Evolutionary conservation across 2,888 invertebrate genomes (phyloP), one percentile per base, ranked within the genome.

Genomic region (Agonopterix subpropinquella): DNA sequence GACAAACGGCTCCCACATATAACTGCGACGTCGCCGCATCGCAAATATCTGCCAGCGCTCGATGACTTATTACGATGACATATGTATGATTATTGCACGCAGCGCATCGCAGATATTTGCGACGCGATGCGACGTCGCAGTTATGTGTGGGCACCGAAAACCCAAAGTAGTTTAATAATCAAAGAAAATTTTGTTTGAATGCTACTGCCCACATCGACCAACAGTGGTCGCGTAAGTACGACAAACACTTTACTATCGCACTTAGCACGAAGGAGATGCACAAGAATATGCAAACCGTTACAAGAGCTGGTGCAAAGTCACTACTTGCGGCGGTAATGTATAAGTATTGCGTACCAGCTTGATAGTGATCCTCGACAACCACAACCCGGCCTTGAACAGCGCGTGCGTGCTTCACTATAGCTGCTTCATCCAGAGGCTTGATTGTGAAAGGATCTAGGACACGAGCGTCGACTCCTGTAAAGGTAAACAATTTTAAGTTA

Each of bases 341-440:
- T 4, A 44, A 18, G 1, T 11, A 70, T n/a, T 39, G n/a, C 74
- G 55, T 44, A 92, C 94, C 98, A 79, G 96, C 96, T 57, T 94
- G 92, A 79, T 99, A 99, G 82, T 99, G 99, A 78, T 99, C 99
- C 80, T 99, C 99, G 0, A 98, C 97, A 37, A 97, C 97, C 46
- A 99, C 77, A 49, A 99, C 91, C 8, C 92, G 89, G 1, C 97
- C 97, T 7, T 94, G 94, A 49, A 91, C 93, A 48, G 93, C 93
- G 54, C 90, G 89, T 2, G 97, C 98, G 76, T 96, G 92, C 47
- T 89, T 85, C 41, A 94, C 77, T 41, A 99, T 92, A 1, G 93
- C 90, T 1, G 91, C 91, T 48, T 89, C 91, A 84, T 99, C 99
- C 59, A 99, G 87, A 0, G 99, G 99, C 85, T 99, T 99, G 53